Evolutionary conservation across 2,797 vertebrate species (phyloP).

Genomic region (Staurois parvus): DNA sequence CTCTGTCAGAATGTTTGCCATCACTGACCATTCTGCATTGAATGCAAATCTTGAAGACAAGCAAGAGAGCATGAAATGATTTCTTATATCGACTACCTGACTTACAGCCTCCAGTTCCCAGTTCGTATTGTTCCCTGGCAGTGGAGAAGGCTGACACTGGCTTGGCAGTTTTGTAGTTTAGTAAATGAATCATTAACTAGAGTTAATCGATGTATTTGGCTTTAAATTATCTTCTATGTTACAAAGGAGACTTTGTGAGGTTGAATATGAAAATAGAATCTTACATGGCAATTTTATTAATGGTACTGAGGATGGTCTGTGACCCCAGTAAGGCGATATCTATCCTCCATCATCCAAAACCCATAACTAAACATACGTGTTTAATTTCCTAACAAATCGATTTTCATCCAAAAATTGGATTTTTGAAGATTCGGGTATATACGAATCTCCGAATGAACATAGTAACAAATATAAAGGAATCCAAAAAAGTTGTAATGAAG

Average conservation of each 20-base stretch:
- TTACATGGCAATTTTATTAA: background rate
- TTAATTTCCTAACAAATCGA: no score
- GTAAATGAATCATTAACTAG: conserved; percentile 43
- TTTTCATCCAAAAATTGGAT: no score
- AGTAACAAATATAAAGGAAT: no score
- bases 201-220: conserved; percentile 38
- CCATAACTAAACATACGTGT: no score
- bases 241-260: background rate
- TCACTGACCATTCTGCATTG: conserved; percentile 15
- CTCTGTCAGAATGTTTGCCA: conserved; percentile 39
- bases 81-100: conserved; percentile 47
- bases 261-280: background rate
- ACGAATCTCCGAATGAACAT: no score
- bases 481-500: no score
- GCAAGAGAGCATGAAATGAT: conserved; percentile 48
- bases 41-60: conserved; percentile 49
- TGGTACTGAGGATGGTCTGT: background rate
- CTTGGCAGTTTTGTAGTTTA: conserved; percentile 29
- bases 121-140: conserved; percentile 35
- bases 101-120: conserved; percentile 13
- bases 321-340: no score
- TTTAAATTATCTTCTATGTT: conserved; percentile 23
- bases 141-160: conserved; percentile 21
- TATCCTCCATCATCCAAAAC: no score
- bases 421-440: no score